Evolutionary conservation across 1,140 invertebrate species (phyloP).

Genomic region (Prorops nasuta): DNA sequence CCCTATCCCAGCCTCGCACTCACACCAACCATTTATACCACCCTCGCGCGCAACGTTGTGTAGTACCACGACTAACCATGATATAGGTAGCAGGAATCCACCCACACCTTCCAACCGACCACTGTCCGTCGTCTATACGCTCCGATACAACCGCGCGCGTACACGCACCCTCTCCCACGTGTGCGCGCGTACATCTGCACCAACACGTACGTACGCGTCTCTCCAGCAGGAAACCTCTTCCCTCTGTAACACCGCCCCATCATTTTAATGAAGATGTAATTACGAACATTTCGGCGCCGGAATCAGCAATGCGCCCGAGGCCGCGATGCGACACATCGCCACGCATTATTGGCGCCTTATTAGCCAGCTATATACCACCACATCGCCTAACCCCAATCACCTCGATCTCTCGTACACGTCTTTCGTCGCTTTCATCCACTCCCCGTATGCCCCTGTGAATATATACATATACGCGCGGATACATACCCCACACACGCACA

Average conservation of each 20-base stretch:
- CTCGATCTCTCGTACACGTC: neutral
- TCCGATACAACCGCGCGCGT: slow-evolving; percentile 6
- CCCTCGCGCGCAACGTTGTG: slow-evolving; percentile 25
- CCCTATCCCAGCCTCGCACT: slow-evolving; percentile 21
- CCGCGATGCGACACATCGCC: slow-evolving; percentile 26
- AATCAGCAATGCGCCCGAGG: slow-evolving; percentile 39
- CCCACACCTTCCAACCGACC: neutral
- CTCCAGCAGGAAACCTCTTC: too few species aligned
- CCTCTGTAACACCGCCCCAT: too few species aligned
- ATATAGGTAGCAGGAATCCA: slow-evolving; percentile 42
- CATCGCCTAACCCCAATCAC: too few species aligned
- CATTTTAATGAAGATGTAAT: slow-evolving; percentile 56
- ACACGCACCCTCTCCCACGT: neutral
- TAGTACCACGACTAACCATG: slow-evolving; percentile 48
- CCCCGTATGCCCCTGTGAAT: neutral
- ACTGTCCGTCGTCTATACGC: too few species aligned
- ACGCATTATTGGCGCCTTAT: slow-evolving; percentile 46
- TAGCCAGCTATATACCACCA: too few species aligned
- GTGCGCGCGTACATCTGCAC: slow-evolving; percentile 13
- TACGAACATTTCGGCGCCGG: slow-evolving; percentile 44
- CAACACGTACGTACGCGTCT: too few species aligned
- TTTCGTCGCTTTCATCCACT: neutral
- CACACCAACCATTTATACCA: slow-evolving; percentile 34
- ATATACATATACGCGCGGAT: neutral
- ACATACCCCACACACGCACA: neutral